Conservation (phyloP, 2,888 invertebrate genomes). For the Romanomermis culicivorax region DNA sequence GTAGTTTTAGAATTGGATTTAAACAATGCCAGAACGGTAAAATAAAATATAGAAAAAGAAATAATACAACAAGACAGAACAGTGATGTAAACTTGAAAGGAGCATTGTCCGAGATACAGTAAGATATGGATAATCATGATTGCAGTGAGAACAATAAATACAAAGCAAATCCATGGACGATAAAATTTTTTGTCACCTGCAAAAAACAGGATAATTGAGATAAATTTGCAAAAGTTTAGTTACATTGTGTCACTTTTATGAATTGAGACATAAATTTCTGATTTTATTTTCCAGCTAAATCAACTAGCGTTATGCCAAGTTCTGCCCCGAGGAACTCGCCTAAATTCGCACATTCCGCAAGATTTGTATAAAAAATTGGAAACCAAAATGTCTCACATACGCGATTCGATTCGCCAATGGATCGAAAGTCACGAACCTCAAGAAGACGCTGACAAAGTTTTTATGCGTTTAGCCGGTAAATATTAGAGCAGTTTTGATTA, state of each 20-base stretch:
- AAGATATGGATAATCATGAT: no score
- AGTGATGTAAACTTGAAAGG: no score
- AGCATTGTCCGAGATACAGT: no score
- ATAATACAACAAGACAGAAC: no score
- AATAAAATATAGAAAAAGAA: no score
- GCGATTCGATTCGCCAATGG: conserved; percentile 32
- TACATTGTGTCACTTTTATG: no score
- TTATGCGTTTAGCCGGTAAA: not conserved
- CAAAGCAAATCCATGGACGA: no score
- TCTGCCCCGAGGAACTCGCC: conserved; percentile 29
- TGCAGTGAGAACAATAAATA: no score
- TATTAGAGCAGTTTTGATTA: not conserved
- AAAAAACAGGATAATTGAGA: no score
- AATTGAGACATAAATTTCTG: no score
- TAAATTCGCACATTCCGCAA: conserved; percentile 31
- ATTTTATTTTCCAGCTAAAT: conserved; percentile 5
- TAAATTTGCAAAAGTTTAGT: no score
- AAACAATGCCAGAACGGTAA: conserved; percentile 34
- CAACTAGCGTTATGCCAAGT: conserved; percentile 34
- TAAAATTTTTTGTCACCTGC: no score
- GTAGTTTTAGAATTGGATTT: conserved; percentile 38
- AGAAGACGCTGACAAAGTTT: not conserved
- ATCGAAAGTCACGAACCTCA: conserved; percentile 15
- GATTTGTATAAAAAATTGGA: conserved; percentile 33
- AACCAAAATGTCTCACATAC: conserved; percentile 32